These are phyloP conservation scores for Enteromius argenteus DNA, from an alignment of 2,797 vertebrate genomes.

Conservation along the genomic window DNA sequence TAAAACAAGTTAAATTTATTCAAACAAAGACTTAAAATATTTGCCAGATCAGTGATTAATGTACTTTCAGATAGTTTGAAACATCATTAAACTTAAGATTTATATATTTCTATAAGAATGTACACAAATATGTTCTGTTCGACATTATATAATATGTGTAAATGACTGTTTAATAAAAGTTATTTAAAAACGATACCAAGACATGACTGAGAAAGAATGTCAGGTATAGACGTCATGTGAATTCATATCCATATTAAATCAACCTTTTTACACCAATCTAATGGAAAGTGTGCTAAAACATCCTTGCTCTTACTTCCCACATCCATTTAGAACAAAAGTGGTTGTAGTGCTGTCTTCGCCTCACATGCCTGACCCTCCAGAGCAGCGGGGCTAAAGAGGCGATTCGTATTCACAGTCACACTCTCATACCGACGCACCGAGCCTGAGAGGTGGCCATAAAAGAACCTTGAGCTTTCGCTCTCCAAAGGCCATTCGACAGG, in stretches of 20 bases:
- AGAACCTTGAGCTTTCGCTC: slow-evolving; percentile 52
- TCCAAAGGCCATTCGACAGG: slow-evolving; percentile 57
- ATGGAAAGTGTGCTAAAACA: slow-evolving; percentile 43
- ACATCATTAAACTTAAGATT: slow-evolving; percentile 16
- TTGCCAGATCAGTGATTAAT: slow-evolving; percentile 3
- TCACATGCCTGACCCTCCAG: slow-evolving; percentile 58
- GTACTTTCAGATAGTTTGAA: slow-evolving; percentile 11
- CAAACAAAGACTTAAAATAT: neutral
- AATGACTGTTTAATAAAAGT: slow-evolving; percentile 19
- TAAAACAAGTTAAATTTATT: neutral
- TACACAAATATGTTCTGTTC: neutral
- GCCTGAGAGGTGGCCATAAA: slow-evolving; percentile 62
- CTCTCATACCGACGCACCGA: slow-evolving; percentile 59
- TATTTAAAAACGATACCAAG: neutral
- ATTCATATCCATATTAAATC: slow-evolving; percentile 36
- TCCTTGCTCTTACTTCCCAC: slow-evolving; percentile 44
- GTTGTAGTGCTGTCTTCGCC: slow-evolving; percentile 50
- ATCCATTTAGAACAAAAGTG: slow-evolving; percentile 58
- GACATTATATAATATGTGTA: neutral
- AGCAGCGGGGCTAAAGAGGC: slow-evolving; percentile 56
- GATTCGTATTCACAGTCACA: slow-evolving; percentile 66
- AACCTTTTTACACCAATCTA: slow-evolving; percentile 16
- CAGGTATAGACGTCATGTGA: neutral
- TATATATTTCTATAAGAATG: neutral
- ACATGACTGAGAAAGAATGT: neutral